A percentile compares a stretch with the other conserved stretches of the same genome.
Evolutionary conservation across 2,797 vertebrate species (phyloP).

Genomic region (Echeneis naucrates): DNA sequence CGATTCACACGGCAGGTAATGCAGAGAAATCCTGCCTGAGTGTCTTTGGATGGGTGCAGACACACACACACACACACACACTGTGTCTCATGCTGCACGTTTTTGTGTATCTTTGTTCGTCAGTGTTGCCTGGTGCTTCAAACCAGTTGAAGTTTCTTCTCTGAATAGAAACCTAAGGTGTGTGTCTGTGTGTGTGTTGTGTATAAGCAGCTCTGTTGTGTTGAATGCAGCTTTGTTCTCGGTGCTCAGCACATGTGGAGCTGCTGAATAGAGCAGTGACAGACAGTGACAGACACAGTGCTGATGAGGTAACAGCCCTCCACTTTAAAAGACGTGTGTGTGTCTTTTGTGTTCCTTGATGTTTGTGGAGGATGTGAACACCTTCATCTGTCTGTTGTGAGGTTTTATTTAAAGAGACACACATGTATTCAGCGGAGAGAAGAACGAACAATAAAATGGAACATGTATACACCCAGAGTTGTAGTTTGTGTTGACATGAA

Average conservation of each 20-base stretch:
- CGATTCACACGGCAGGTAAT: slow-evolving; percentile 43
- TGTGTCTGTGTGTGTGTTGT: slow-evolving; percentile 12
- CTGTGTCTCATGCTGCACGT: background rate
- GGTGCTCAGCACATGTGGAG: slow-evolving; percentile 67
- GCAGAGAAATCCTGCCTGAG: slow-evolving; percentile 37
- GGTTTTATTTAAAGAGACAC: too few relatives aligned
- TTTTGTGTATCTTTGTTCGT: slow-evolving; percentile 11
- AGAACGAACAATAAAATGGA: background rate
- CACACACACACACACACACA: background rate
- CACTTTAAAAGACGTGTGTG: background rate
- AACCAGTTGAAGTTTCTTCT: slow-evolving; percentile 1
- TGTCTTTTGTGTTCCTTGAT: background rate
- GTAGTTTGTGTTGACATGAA: too few relatives aligned
- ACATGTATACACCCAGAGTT: too few relatives aligned
- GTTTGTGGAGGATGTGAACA: background rate
- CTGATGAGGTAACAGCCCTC: slow-evolving; percentile 63
- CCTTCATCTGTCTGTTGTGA: background rate
- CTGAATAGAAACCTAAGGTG: slow-evolving; percentile 43
- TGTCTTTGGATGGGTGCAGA: background rate
- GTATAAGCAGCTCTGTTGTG: slow-evolving; percentile 35
- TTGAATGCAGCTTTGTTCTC: slow-evolving; percentile 83
- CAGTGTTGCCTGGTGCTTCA: background rate
- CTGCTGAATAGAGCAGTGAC: slow-evolving; percentile 77
- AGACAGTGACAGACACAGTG: slow-evolving; percentile 61
- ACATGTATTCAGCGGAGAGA: too few relatives aligned